A percentile compares a stretch with the other conserved stretches of the same genome.
Conservation (phyloP, 2,888 invertebrate genomes). For the Scaptomyza cyrtandrae region DNA sequence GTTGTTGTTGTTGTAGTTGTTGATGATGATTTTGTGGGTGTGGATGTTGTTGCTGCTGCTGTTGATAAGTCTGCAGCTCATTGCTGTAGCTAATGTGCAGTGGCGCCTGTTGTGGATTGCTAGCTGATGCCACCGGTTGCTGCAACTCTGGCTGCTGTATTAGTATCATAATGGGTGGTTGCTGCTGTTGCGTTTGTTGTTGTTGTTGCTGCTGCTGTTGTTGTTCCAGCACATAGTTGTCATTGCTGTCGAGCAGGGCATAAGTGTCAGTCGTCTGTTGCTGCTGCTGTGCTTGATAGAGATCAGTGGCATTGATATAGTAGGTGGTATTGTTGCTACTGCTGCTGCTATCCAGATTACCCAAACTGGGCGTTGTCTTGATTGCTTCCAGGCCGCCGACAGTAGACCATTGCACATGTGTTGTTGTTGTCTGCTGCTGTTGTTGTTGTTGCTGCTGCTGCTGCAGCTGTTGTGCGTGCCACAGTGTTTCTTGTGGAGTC, state of each 20-base stretch:
- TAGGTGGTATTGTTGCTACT: conserved; percentile 61
- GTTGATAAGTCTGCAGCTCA: conserved; percentile 18
- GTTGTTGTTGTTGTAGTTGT: conserved; percentile 46
- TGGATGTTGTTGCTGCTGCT: conserved; percentile 1
- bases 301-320: conserved; percentile 72
- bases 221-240: conserved; percentile 69
- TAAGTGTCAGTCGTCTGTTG: conserved; percentile 40
- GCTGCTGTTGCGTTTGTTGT: conserved; percentile 32
- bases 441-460: conserved; percentile 4
- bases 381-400: conserved; percentile 67
- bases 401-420: conserved; percentile 66
- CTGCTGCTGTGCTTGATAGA: conserved; percentile 59
- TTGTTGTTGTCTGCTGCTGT: conserved; percentile 4
- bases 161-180: conserved; percentile 71
- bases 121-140: conserved; percentile 69
- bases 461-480: conserved; percentile 41
- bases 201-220: conserved; percentile 26
- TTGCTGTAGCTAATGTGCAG: conserved; percentile 50
- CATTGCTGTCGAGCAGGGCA: conserved; percentile 65
- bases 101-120: conserved; percentile 71
- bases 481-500: conserved; percentile 32
- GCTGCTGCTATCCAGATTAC: conserved; percentile 7
- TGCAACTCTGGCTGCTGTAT: conserved; percentile 65
- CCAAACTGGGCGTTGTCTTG: conserved; percentile 47
- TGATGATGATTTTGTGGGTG: not conserved